A percentile compares a stretch with the other conserved stretches of the same genome.
Conservation (phyloP, 2,113 vertebrate genomes). For the Fregata magnificens region DNA sequence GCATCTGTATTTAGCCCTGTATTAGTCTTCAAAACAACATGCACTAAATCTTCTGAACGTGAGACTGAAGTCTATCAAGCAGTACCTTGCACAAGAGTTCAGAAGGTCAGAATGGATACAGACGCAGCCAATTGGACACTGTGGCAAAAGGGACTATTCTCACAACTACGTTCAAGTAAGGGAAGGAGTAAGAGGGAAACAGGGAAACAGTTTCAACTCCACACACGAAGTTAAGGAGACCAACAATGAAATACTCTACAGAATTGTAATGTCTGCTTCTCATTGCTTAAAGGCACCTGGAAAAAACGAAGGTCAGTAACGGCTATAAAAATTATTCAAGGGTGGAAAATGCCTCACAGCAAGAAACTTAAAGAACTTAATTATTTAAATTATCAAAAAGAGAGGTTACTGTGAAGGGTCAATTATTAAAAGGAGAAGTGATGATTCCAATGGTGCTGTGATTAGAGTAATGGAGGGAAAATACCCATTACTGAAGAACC, state of each 20-base stretch:
- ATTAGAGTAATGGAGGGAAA: neutral
- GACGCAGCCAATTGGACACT: accelerated
- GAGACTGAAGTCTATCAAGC: neutral
- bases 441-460: neutral
- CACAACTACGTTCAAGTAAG: neutral
- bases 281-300: neutral
- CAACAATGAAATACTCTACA: neutral
- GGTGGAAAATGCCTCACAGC: neutral
- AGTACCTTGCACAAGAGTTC: neutral
- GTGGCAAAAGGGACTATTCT: neutral
- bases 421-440: neutral
- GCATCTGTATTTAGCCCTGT: neutral
- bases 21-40: neutral
- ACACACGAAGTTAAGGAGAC: neutral
- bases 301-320: neutral
- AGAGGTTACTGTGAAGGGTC: neutral
- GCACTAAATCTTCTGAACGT: accelerated
- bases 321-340: neutral
- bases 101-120: neutral
- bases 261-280: neutral
- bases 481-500: neutral
- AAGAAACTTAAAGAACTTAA: neutral
- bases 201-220: neutral
- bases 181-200: neutral
- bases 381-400: neutral